These are phyloP conservation scores for Lepidocyrtinus sp. DNA, from an alignment of 2,888 invertebrate genomes.

Conservation along the genomic window DNA sequence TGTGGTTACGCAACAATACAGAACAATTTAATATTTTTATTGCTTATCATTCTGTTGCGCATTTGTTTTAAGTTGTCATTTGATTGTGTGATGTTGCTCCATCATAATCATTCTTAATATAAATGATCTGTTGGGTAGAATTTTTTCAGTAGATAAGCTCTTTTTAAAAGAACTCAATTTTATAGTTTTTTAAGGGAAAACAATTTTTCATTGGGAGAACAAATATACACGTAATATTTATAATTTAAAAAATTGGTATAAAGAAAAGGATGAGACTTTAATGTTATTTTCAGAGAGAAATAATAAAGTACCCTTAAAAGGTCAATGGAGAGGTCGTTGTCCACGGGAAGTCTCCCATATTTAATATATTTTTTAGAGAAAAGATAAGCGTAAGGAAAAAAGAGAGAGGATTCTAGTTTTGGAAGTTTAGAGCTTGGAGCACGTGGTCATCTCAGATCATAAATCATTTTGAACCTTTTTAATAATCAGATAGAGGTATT, in stretches of 20 bases:
- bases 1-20: background rate
- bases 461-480: conserved; percentile 67
- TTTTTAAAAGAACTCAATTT: too few species aligned
- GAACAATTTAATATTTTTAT: background rate
- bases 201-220: conserved; percentile 33
- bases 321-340: conserved; percentile 66
- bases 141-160: too few species aligned
- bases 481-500: conserved; percentile 29
- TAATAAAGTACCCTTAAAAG: conserved; percentile 70
- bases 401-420: conserved; percentile 18
- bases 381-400: background rate
- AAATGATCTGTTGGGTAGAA: too few species aligned
- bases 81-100: conserved; percentile 48
- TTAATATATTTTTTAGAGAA: conserved; percentile 28
- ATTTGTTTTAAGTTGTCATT: conserved; percentile 37
- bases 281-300: conserved; percentile 36
- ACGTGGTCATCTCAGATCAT: conserved; percentile 68
- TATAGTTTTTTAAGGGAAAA: conserved; percentile 17
- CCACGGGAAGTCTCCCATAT: conserved; percentile 67
- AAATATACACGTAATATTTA: background rate
- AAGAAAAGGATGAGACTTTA: conserved; percentile 44
- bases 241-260: background rate
- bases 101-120: conserved; percentile 57
- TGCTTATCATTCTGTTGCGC: background rate
- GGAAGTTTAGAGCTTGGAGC: conserved; percentile 60